Percentiles rank a stretch among this genome's conserved stretches.
Evolutionary conservation across 2,797 vertebrate genomes (phyloP).

Genomic region (Eptatretus atami): DNA sequence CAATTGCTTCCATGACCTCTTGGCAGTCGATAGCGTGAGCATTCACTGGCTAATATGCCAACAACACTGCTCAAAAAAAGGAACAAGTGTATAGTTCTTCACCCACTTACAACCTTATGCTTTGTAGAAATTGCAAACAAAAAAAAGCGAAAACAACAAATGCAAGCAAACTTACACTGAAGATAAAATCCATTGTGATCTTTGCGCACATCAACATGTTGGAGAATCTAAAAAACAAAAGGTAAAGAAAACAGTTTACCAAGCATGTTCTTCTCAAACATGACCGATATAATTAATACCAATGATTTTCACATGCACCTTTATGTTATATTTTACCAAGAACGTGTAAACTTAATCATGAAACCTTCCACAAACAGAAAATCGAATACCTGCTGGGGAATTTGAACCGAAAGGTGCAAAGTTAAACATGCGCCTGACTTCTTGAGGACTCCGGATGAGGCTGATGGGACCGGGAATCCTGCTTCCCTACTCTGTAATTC

Average conservation of each 20-base stretch:
- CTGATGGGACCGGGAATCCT: conserved; percentile 24
- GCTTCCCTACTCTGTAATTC: conserved; percentile 28
- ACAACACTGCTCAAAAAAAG: conserved; percentile 27
- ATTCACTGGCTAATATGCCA: conserved; percentile 31
- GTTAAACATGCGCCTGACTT: conserved; percentile 82
- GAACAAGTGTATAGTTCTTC: not conserved
- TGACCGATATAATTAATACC: no score
- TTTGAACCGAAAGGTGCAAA: conserved; percentile 70
- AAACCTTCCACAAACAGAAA: no score
- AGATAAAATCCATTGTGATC: conserved; percentile 71
- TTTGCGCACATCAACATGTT: conserved; percentile 50
- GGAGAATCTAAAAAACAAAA: conserved; percentile 35
- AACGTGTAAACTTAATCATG: no score
- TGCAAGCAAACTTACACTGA: conserved; percentile 24
- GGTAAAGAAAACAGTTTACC: not conserved
- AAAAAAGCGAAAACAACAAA: no score
- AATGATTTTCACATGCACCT: no score
- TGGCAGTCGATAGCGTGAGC: conserved; percentile 37
- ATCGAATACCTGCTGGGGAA: conserved; percentile 33
- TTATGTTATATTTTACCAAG: no score
- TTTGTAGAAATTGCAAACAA: no score
- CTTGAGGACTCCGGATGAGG: conserved; percentile 53
- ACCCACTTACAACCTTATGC: no score
- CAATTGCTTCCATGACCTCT: conserved; percentile 42
- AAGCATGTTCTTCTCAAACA: no score